Percentiles rank a stretch among this genome's conserved stretches.
Evolutionary conservation across 2,113 vertebrate species (phyloP).

Genomic region (Rousettus leschenaultii): DNA sequence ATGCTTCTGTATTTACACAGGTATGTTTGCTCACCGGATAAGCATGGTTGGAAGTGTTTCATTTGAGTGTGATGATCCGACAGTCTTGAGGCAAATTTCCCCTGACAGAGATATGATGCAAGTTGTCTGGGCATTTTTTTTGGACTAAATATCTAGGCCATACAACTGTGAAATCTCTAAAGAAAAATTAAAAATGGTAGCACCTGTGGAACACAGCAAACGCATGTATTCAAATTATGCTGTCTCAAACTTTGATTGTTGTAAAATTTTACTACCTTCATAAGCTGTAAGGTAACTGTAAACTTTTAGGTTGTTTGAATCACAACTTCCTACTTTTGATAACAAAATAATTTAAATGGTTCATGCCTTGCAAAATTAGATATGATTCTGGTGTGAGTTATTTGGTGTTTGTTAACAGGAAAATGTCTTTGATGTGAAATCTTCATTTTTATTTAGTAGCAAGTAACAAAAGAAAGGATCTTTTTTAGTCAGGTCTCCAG

Average conservation of each 20-base stretch:
- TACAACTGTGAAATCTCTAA: neutral
- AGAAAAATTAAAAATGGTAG: neutral
- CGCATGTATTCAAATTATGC: neutral
- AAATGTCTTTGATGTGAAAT: neutral
- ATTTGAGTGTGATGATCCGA: constrained; percentile 48
- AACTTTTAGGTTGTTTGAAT: neutral
- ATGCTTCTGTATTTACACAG: constrained; percentile 51
- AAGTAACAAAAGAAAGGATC: neutral
- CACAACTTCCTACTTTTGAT: neutral
- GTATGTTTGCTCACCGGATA: constrained; percentile 55
- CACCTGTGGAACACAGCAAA: neutral
- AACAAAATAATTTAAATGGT: neutral
- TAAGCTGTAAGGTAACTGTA: neutral
- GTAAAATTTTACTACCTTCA: neutral
- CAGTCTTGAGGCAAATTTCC: constrained; percentile 1
- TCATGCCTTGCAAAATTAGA: neutral
- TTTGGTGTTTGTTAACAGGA: neutral
- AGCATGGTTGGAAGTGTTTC: constrained; percentile 43
- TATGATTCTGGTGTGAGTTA: neutral
- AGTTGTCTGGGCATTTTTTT: neutral
- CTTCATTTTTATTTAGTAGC: neutral
- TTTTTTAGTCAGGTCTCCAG: neutral
- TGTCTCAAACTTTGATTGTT: neutral
- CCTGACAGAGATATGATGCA: neutral
- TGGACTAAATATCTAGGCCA: neutral